Conservation (phyloP, 2,113 vertebrate genomes). For the Capreolus pygargus region DNA sequence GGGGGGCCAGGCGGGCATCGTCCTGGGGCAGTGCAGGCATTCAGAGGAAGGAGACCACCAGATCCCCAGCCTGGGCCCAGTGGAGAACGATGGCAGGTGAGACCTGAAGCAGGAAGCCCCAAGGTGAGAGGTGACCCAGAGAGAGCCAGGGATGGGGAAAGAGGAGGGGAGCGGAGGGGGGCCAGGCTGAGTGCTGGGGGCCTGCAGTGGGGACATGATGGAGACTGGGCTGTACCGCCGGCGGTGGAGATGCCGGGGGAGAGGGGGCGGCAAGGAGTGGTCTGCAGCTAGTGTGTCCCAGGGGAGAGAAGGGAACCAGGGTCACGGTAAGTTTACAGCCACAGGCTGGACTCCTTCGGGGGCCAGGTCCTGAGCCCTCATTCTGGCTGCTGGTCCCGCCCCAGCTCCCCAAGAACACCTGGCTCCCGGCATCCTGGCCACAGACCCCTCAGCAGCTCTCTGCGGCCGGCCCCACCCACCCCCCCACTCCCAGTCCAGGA, state of each 20-base stretch:
- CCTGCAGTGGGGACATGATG: background rate
- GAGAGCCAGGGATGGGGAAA: background rate
- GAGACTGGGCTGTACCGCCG: background rate
- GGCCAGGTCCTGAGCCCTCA: background rate
- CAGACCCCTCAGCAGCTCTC: background rate
- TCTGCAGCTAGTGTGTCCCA: background rate
- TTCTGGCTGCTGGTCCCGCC: background rate
- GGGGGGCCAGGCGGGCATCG: background rate
- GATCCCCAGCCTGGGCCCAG: background rate
- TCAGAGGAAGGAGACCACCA: background rate
- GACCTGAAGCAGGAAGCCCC: background rate
- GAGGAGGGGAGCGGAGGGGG: background rate
- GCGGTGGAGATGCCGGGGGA: background rate
- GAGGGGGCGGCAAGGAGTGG: background rate
- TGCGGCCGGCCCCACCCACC: fast-evolving
- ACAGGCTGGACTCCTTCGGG: background rate
- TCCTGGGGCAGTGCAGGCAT: background rate
- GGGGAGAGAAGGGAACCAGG: background rate
- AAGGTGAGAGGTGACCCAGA: background rate
- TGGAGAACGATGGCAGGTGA: background rate
- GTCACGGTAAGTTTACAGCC: background rate
- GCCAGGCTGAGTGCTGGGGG: background rate
- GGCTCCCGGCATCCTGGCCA: background rate
- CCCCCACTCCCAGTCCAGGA: background rate
- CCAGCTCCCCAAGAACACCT: background rate